Evolutionary conservation across 2,888 invertebrate genomes (phyloP), one percentile per base, ranked within the genome.

Genomic region (Cactoblastis cactorum): DNA sequence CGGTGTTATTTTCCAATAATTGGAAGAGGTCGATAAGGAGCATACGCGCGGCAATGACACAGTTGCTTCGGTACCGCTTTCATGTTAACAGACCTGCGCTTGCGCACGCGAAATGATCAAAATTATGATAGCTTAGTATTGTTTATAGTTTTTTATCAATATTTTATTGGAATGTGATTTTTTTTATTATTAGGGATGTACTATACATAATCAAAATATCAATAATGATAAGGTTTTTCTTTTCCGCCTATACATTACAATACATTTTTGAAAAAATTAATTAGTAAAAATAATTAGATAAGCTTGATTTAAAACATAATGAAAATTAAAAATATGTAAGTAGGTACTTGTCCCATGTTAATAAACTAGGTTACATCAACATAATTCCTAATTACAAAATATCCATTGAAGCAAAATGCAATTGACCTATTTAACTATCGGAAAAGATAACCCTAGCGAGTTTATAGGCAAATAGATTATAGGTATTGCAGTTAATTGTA

Each of bases 1-100:
- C 51, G 48, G 65, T 59, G 70, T 71, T 71, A 70, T 78, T 74
- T 78, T 77, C 71, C 74, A 72, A 75, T 81, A 75, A 76, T 70
- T 77, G 74, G 74, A 79, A 80, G 74, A 80, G 76, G 77, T 83
- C 80, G 86, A 83, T 87, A 83, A 83, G 78, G 77, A 74, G 71
- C 74, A 79, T 76, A 73, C 61, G 61, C 63, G 66, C 76, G 88
- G 77, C 87, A 88, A 87, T 88, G 88, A 88, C 88, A 88, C 74
- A 88, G 80, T 83, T 88, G 79, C 63, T 61, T 67, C 68, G 67
- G 74, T 74, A 65, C 66, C 69, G 65, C 73, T 70, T 72, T 63
- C 66, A 54, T 74, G 74, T 77, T 83, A 78, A 72, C 67, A 70
- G 69, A 71, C 66, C 70, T 69, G 69, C 71, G 66, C 69, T 63